Evolutionary conservation across 1,140 invertebrate genomes (phyloP).

Genomic region (Cotesia typhae): DNA sequence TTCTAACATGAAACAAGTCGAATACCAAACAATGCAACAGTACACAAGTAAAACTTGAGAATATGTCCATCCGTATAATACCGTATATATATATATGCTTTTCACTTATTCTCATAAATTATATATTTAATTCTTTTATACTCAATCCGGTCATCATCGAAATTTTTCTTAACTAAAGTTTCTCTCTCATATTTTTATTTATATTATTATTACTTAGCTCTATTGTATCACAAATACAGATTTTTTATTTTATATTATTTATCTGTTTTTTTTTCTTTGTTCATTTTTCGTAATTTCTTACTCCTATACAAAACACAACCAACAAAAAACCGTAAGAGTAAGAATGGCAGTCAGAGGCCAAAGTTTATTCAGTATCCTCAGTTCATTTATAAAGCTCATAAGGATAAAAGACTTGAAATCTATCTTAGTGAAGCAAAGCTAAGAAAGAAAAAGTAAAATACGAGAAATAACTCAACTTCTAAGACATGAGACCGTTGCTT

Average conservation of each 20-base stretch:
- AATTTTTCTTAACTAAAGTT: background rate
- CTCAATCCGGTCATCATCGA: slow-evolving; percentile 20
- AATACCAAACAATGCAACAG: too few relatives aligned
- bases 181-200: too few relatives aligned
- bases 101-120: background rate
- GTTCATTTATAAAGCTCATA: slow-evolving; percentile 32
- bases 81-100: background rate
- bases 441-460: slow-evolving; percentile 19
- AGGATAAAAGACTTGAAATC: slow-evolving; percentile 20
- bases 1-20: slow-evolving; percentile 11
- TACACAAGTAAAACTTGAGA: slow-evolving; percentile 8
- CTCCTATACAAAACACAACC: background rate
- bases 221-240: background rate
- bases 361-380: slow-evolving; percentile 18
- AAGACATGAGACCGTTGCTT: background rate
- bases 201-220: background rate
- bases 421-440: background rate
- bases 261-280: background rate
- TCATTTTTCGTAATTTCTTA: background rate
- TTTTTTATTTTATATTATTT: slow-evolving; percentile 1
- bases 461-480: slow-evolving; percentile 4
- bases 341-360: background rate
- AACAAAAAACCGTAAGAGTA: background rate
- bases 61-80: slow-evolving; percentile 1
- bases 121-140: background rate